phyloP scores from a whole-genome alignment of 2,113 vertebrate genomes.

The Eulacestoma nigropectus region DNA sequence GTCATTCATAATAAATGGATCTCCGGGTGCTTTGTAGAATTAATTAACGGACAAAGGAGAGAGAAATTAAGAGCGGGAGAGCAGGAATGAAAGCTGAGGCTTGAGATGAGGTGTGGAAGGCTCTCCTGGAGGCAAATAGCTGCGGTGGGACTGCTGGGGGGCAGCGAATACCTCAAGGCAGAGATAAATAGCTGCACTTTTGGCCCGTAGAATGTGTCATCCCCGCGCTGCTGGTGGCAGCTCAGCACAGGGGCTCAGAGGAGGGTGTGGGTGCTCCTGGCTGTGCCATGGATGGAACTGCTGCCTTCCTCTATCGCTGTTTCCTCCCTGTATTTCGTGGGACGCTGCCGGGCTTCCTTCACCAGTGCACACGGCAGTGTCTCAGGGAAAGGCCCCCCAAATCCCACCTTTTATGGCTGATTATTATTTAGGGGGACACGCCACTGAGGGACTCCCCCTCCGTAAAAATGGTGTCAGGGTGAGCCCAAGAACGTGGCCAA shows the following conservation, averaged over 20 bases:
- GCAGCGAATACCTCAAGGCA: accelerated
- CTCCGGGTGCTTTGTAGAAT: conserved; percentile 31
- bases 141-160: accelerated
- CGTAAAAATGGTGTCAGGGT: neutral
- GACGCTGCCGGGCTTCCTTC: accelerated
- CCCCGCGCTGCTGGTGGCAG: neutral
- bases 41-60: conserved; percentile 29
- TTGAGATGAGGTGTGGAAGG: neutral
- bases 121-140: neutral
- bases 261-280: neutral
- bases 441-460: neutral
- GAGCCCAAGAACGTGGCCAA: neutral
- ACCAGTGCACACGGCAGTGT: accelerated
- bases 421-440: neutral
- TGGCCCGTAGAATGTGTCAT: neutral
- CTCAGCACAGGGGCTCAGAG: neutral
- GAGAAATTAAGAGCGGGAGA: neutral
- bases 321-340: neutral
- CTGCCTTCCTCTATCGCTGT: neutral
- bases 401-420: neutral
- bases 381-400: neutral
- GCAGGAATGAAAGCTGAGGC: neutral
- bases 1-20: conserved; percentile 37
- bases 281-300: neutral
- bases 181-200: neutral